Conservation (phyloP, 2,888 invertebrate genomes). For the Ephialtes manifestator region DNA sequence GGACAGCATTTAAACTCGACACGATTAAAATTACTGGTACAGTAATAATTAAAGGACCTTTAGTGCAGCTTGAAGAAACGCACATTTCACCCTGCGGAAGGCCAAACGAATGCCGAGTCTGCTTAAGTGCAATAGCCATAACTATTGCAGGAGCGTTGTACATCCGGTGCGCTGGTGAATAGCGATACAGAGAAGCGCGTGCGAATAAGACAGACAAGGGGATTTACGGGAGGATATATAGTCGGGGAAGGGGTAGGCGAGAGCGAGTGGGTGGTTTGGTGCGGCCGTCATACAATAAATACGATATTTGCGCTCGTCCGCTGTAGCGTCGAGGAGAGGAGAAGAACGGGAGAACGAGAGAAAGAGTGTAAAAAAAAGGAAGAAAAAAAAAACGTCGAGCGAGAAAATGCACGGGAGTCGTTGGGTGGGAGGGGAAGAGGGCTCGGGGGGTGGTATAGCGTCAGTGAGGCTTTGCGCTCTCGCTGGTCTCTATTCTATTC, state of each 20-base stretch:
- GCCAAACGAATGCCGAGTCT: constrained; percentile 14
- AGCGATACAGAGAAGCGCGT: constrained; percentile 61
- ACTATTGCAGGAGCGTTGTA: constrained; percentile 14
- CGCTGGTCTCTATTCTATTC: constrained; percentile 66
- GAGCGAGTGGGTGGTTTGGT: constrained; percentile 72
- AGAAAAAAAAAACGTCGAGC: constrained; percentile 50
- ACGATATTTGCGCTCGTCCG: constrained; percentile 81
- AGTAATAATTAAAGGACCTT: constrained; percentile 1
- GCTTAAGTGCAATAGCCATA: constrained; percentile 19
- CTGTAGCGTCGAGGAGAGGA: constrained; percentile 69
- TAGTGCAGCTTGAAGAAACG: not conserved
- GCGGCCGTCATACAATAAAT: constrained; percentile 83
- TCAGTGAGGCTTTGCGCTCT: constrained; percentile 58
- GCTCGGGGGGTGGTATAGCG: constrained; percentile 11
- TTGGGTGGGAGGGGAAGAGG: not conserved
- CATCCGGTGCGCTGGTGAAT: constrained; percentile 22
- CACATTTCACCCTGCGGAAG: not conserved
- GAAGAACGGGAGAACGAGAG: constrained; percentile 55
- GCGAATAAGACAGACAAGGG: constrained; percentile 75
- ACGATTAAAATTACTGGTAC: not conserved
- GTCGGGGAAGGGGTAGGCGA: constrained; percentile 45
- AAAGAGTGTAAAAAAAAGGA: constrained; percentile 57
- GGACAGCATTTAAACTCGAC: not conserved
- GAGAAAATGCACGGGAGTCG: constrained; percentile 56
- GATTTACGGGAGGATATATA: constrained; percentile 68